These are phyloP conservation scores for Agonopterix arenella DNA, from an alignment of 2,888 invertebrate species.

Conservation along the genomic window DNA sequence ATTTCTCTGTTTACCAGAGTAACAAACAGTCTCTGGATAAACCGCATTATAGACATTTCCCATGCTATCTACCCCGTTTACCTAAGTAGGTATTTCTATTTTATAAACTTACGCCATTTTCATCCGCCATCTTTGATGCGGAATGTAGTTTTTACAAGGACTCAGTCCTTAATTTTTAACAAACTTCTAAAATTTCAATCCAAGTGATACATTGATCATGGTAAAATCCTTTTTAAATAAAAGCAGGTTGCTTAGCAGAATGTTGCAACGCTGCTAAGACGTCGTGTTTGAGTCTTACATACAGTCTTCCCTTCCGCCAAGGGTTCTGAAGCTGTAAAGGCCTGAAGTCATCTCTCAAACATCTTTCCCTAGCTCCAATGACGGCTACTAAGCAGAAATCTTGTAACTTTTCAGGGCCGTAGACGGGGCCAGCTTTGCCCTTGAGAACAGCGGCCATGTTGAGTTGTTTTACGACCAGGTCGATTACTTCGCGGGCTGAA, in stretches of 20 bases:
- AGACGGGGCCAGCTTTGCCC: constrained; percentile 89
- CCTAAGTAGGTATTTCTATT: too few species aligned
- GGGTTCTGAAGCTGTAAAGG: constrained; percentile 96
- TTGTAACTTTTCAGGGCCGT: constrained; percentile 87
- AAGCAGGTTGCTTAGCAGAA: constrained; percentile 88
- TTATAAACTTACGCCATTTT: too few species aligned
- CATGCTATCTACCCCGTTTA: too few species aligned
- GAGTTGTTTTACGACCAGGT: constrained; percentile 95
- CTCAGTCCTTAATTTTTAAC: background rate
- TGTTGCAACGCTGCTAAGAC: constrained; percentile 92
- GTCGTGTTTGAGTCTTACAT: constrained; percentile 94
- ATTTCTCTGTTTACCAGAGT: too few species aligned
- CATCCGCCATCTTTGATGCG: too few species aligned
- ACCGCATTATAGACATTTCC: too few species aligned
- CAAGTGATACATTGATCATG: too few species aligned
- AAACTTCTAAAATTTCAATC: background rate
- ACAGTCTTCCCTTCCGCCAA: constrained; percentile 95
- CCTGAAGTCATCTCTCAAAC: constrained; percentile 95
- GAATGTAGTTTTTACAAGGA: too few species aligned
- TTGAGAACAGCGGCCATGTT: constrained; percentile 94
- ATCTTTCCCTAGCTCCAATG: constrained; percentile 95
- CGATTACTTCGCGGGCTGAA: constrained; percentile 95
- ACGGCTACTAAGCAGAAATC: constrained; percentile 97
- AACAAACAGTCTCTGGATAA: too few species aligned
- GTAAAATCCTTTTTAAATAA: constrained; percentile 52